Conservation (phyloP, 2,113 vertebrate genomes). For the Arenaria interpres region DNA sequence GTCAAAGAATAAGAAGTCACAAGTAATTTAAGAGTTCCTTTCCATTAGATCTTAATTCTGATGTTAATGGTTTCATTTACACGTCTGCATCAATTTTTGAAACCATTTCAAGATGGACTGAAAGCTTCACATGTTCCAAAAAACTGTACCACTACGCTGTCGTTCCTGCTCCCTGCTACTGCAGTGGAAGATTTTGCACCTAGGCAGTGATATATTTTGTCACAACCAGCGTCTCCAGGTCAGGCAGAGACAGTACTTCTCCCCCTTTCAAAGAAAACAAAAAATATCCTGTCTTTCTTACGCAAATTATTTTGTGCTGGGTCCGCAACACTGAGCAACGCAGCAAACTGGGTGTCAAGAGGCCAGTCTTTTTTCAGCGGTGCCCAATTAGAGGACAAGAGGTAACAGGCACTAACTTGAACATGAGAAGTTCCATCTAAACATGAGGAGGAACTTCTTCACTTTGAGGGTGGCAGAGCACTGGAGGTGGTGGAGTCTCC, state of each 20-base stretch:
- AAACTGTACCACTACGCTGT: not conserved
- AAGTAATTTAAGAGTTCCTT: not conserved
- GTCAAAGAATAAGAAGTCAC: not conserved
- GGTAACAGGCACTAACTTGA: too few relatives aligned
- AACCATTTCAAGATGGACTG: not conserved
- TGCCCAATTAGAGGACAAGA: too few relatives aligned
- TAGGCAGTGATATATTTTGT: accelerated
- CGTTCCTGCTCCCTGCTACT: not conserved
- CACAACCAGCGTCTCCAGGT: not conserved
- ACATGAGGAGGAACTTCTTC: too few relatives aligned
- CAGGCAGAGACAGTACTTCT: not conserved
- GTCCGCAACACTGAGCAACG: not conserved
- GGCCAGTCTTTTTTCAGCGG: too few relatives aligned
- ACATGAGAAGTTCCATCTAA: too few relatives aligned
- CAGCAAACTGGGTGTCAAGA: not conserved
- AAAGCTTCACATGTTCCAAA: not conserved
- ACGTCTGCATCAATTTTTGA: not conserved
- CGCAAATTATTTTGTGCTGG: not conserved
- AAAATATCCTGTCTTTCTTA: not conserved
- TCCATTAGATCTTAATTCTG: not conserved
- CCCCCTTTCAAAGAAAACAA: not conserved
- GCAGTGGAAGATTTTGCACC: not conserved
- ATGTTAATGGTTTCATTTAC: not conserved
- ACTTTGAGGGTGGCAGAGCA: too few relatives aligned
- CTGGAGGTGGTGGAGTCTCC: too few relatives aligned